Conservation (phyloP, 2,797 vertebrate species). For the Fistularia commersonii region DNA sequence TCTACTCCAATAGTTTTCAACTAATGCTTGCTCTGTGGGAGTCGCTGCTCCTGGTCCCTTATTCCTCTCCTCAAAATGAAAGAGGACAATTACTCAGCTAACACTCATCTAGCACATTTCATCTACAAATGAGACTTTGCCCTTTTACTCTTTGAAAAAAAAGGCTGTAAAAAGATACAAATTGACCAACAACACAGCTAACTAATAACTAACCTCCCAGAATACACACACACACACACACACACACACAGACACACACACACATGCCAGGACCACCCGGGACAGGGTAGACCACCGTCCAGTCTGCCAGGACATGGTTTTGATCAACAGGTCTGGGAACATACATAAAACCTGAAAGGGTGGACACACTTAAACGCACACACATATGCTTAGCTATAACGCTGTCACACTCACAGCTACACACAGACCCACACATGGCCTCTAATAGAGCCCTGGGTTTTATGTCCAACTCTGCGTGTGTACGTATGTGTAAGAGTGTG, state of each 20-base stretch:
- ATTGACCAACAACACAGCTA: slow-evolving; percentile 1
- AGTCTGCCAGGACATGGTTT: slow-evolving; percentile 48
- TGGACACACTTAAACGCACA: slow-evolving; percentile 37
- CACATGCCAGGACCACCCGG: slow-evolving; percentile 53
- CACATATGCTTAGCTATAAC: slow-evolving; percentile 31
- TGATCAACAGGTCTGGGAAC: slow-evolving; percentile 59
- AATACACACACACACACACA: slow-evolving; percentile 24
- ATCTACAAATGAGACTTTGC: neutral
- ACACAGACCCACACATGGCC: slow-evolving; percentile 44
- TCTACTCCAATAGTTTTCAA: too few species aligned
- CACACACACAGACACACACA: slow-evolving; percentile 28
- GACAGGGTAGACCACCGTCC: slow-evolving; percentile 38
- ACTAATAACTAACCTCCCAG: neutral
- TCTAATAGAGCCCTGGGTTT: slow-evolving; percentile 52
- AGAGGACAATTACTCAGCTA: too few species aligned
- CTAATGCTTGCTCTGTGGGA: too few species aligned
- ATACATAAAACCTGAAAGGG: slow-evolving; percentile 50
- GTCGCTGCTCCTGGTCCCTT: too few species aligned
- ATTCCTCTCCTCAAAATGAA: too few species aligned
- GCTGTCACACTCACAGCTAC: slow-evolving; percentile 44
- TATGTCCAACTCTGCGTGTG: slow-evolving; percentile 26
- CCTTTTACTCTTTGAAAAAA: too few species aligned
- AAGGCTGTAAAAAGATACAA: slow-evolving; percentile 3
- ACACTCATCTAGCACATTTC: too few species aligned
- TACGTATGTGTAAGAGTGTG: slow-evolving; percentile 12